A percentile compares a stretch with the other conserved stretches of the same genome.
Evolutionary conservation across 2,888 invertebrate species (phyloP).

Genomic region (Coelopa pilipes): DNA sequence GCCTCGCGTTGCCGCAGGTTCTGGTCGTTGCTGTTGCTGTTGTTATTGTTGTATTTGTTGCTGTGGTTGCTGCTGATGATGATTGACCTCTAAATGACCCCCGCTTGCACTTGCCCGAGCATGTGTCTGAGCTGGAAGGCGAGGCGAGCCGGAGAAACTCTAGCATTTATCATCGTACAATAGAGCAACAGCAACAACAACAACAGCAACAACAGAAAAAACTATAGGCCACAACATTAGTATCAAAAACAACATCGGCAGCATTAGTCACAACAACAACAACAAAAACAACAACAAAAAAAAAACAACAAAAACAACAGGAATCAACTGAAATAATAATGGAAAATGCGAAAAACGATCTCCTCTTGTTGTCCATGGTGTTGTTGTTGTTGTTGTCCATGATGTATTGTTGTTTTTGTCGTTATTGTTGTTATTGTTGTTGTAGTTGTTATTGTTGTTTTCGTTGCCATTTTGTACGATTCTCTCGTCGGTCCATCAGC

Average conservation of each 20-base stretch:
- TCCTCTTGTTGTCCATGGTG: no score
- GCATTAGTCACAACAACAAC: neutral
- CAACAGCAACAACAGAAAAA: neutral
- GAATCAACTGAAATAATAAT: no score
- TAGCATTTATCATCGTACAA: neutral
- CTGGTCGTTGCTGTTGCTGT: neutral
- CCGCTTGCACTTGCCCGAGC: neutral
- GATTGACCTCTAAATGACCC: constrained; percentile 21
- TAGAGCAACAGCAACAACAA: no score
- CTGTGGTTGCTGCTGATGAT: neutral
- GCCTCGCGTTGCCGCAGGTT: neutral
- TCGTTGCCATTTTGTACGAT: no score
- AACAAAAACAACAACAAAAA: neutral
- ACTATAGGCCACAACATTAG: neutral
- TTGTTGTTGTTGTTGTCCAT: no score
- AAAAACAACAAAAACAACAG: neutral
- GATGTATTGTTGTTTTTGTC: no score
- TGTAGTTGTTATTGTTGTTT: no score
- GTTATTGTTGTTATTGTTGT: no score
- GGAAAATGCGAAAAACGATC: no score
- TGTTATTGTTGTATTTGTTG: neutral
- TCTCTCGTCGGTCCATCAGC: neutral
- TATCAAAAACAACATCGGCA: neutral
- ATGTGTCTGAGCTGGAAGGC: constrained; percentile 1
- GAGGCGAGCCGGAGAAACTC: neutral